phyloP scores from a whole-genome alignment of 2,888 invertebrate species.

The Erebia aethiops region DNA sequence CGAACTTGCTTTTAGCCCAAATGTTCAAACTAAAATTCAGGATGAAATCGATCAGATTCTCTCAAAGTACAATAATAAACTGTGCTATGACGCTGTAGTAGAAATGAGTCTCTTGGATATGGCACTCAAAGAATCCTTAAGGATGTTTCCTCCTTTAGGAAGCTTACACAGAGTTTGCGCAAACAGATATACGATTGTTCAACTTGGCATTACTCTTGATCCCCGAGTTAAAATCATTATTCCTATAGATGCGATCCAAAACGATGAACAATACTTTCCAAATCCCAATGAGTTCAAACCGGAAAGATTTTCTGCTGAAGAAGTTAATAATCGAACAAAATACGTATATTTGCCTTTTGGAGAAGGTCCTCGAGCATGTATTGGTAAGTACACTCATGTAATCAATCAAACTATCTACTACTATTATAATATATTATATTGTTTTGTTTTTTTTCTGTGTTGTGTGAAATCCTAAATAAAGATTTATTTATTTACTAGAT shows the following conservation, averaged over 20 bases:
- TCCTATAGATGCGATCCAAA: conserved; percentile 62
- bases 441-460: too few relatives aligned
- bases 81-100: conserved; percentile 60
- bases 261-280: conserved; percentile 60
- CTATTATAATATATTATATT: too few relatives aligned
- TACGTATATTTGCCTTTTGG: conserved; percentile 62
- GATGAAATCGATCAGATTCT: conserved; percentile 64
- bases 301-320: conserved; percentile 52
- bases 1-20: conserved; percentile 64
- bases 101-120: conserved; percentile 57
- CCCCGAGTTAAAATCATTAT: conserved; percentile 60
- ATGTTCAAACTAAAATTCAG: conserved; percentile 61
- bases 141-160: conserved; percentile 61
- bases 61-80: conserved; percentile 54
- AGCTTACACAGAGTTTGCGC: conserved; percentile 57
- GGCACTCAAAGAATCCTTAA: conserved; percentile 61
- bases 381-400: conserved; percentile 59
- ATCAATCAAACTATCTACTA: too few relatives aligned
- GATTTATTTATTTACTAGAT: too few relatives aligned
- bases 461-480: too few relatives aligned
- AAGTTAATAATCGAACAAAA: conserved; percentile 42
- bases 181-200: conserved; percentile 48
- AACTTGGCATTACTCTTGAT: conserved; percentile 56
- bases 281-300: conserved; percentile 57
- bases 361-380: conserved; percentile 60